Evolutionary conservation across 2,888 invertebrate species (phyloP).

Genomic region (Spatulosminthurus flaviceps): DNA sequence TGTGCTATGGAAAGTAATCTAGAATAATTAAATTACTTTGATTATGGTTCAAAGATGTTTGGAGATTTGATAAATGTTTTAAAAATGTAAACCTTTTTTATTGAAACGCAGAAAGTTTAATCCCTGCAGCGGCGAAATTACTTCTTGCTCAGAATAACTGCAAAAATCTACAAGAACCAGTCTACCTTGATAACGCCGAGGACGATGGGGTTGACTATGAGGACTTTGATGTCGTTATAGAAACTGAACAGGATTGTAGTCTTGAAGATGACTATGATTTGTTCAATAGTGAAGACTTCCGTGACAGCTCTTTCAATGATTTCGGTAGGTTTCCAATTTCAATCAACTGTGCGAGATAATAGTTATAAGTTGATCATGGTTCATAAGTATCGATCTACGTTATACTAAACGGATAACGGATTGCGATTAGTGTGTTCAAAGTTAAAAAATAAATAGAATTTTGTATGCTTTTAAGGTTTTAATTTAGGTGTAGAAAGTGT

Average conservation of each 20-base stretch:
- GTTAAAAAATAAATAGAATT: no score
- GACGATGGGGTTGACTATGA: slow-evolving; percentile 55
- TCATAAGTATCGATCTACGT: no score
- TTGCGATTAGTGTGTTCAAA: no score
- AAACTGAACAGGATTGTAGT: slow-evolving; percentile 22
- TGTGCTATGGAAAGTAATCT: no score
- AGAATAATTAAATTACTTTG: no score
- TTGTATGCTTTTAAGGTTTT: no score
- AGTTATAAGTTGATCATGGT: not conserved
- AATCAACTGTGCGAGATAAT: no score
- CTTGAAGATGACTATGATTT: slow-evolving; percentile 54
- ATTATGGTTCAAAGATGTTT: no score
- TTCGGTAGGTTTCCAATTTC: slow-evolving; percentile 54
- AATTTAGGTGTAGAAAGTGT: no score
- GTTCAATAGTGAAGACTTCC: slow-evolving; percentile 54
- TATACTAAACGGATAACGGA: no score
- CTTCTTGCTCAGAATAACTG: slow-evolving; percentile 55
- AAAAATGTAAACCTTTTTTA: no score
- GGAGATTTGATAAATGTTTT: no score
- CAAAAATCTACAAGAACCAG: slow-evolving; percentile 49
- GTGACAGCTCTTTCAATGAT: slow-evolving; percentile 59
- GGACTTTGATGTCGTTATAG: slow-evolving; percentile 54
- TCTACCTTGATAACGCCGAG: slow-evolving; percentile 8
- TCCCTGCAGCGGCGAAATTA: slow-evolving; percentile 62
- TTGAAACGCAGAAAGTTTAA: slow-evolving; percentile 55